phyloP scores from a whole-genome alignment of 2,797 vertebrate genomes.

The Rhynchonycteris naso region DNA sequence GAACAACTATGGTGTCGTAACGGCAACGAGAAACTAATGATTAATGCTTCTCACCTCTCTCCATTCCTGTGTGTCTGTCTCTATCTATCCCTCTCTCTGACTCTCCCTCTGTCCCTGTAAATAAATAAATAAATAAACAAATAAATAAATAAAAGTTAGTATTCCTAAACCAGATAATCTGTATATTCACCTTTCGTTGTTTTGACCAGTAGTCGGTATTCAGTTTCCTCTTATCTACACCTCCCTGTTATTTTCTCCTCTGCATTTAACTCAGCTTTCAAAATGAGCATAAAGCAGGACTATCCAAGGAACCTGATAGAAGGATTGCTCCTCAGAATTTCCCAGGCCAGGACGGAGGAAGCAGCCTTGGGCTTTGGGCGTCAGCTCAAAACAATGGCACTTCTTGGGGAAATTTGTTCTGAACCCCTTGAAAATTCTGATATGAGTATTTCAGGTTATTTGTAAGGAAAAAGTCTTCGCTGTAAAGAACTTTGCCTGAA shows the following conservation, averaged over 20 bases:
- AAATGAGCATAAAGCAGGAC: not conserved
- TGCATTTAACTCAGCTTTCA: not conserved
- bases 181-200: conserved; percentile 30
- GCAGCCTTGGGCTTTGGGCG: not conserved
- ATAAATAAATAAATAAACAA: too few species aligned
- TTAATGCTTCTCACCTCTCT: too few species aligned
- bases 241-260: not conserved
- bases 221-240: conserved; percentile 60
- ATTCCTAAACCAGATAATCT: not conserved
- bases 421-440: not conserved
- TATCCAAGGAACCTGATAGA: not conserved
- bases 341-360: not conserved
- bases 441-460: not conserved
- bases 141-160: not conserved
- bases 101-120: too few species aligned
- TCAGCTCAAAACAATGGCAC: not conserved
- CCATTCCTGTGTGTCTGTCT: too few species aligned
- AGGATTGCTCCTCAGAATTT: not conserved
- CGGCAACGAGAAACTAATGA: too few species aligned
- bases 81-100: too few species aligned
- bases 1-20: too few species aligned
- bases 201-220: not conserved
- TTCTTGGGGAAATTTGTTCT: not conserved
- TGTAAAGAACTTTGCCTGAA: not conserved
- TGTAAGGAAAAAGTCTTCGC: not conserved